Conservation (phyloP, 2,113 vertebrate species). For the Scomber scombrus region DNA sequence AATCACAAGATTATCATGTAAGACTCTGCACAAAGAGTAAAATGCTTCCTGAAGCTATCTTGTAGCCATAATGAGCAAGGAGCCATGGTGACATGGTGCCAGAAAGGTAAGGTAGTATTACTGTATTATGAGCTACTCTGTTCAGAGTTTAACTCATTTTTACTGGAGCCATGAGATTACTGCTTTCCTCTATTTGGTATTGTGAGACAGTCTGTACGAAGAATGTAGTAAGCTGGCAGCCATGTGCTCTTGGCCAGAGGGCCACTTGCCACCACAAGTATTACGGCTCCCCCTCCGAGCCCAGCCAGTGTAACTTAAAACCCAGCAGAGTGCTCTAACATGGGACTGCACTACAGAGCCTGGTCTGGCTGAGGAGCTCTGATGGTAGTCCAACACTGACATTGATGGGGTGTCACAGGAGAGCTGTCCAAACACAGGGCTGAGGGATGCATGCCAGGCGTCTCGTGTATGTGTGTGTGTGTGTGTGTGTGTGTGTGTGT, state of each 20-base stretch:
- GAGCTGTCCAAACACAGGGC: conserved; percentile 66
- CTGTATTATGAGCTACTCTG: neutral
- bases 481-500: conserved; percentile 1
- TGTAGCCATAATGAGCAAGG: neutral
- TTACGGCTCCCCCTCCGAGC: conserved; percentile 34
- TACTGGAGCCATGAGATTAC: neutral
- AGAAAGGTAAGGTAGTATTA: neutral
- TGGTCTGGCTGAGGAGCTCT: conserved; percentile 33
- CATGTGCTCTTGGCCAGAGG: conserved; percentile 63
- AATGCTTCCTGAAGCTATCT: neutral
- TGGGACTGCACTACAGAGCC: conserved; percentile 15
- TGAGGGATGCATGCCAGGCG: conserved; percentile 58
- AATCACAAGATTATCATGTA: neutral
- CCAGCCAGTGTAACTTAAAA: conserved; percentile 65
- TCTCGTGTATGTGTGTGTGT: conserved; percentile 12
- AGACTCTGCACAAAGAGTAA: neutral
- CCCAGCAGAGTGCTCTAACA: conserved; percentile 51
- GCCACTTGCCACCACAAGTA: conserved; percentile 61
- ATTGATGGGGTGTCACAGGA: conserved; percentile 68
- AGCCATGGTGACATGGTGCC: neutral
- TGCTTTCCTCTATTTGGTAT: conserved; percentile 31
- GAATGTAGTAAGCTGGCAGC: conserved; percentile 64
- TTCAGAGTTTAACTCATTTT: conserved; percentile 3
- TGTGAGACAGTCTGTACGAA: conserved; percentile 30
- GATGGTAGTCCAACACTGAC: conserved; percentile 44